These are phyloP conservation scores for Deilephila elpenor DNA, from an alignment of 2,888 invertebrate genomes.

Conservation along the genomic window DNA sequence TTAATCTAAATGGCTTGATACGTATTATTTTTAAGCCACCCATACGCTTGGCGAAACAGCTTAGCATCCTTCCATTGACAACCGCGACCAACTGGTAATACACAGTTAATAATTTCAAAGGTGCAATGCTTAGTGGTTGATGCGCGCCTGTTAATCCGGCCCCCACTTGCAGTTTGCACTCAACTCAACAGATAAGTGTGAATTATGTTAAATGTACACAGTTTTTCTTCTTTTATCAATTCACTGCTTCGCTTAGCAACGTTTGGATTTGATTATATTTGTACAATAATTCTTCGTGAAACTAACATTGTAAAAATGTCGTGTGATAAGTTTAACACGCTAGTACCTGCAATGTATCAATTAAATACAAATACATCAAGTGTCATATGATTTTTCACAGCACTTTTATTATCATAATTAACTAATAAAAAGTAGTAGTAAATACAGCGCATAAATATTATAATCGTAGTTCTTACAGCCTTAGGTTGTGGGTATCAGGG, in stretches of 20 bases:
- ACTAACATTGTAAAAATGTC: too few species aligned
- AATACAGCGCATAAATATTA: too few species aligned
- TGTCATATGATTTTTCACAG: too few species aligned
- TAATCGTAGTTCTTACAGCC: too few species aligned
- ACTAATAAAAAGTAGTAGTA: too few species aligned
- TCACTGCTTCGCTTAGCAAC: slow-evolving; percentile 68
- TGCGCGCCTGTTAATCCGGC: slow-evolving; percentile 38
- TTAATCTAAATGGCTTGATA: neutral
- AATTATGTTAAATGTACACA: slow-evolving; percentile 77
- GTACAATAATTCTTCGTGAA: slow-evolving; percentile 49
- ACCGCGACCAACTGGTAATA: neutral
- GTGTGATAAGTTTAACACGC: too few species aligned
- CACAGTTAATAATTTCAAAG: slow-evolving; percentile 12
- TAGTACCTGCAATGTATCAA: too few species aligned
- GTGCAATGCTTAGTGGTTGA: neutral
- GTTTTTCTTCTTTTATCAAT: slow-evolving; percentile 76
- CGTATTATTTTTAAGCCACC: slow-evolving; percentile 6
- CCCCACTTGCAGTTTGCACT: slow-evolving; percentile 65
- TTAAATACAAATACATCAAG: too few species aligned
- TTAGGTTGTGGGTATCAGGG: too few species aligned
- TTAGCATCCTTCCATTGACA: neutral
- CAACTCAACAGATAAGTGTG: slow-evolving; percentile 74
- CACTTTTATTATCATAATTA: too few species aligned
- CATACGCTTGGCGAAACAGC: neutral
- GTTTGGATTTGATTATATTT: slow-evolving; percentile 70